phyloP scores from a whole-genome alignment of 2,797 vertebrate genomes.

The Manis crassicaudata region DNA sequence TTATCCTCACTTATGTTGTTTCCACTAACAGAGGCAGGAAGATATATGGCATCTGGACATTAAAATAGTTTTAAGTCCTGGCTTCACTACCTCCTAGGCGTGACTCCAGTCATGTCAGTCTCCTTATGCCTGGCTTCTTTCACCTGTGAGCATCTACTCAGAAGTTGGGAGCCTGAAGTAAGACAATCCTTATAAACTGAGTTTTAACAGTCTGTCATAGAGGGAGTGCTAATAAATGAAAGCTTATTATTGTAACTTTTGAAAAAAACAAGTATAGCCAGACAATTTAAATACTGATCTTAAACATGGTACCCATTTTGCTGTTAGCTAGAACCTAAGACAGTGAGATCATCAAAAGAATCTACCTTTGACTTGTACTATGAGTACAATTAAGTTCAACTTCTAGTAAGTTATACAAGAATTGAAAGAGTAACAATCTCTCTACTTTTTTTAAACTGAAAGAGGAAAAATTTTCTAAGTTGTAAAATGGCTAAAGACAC shows the following conservation, averaged over 20 bases:
- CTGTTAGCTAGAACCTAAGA: not conserved
- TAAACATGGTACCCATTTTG: not conserved
- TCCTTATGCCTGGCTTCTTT: not conserved
- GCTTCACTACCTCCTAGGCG: not conserved
- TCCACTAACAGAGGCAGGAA: not conserved
- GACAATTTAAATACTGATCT: not conserved
- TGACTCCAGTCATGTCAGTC: not conserved
- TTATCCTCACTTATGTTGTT: not conserved
- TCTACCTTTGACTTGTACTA: not conserved
- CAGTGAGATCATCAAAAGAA: not conserved
- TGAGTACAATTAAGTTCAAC: not conserved
- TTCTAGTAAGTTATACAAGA: not conserved
- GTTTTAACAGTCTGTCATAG: not conserved
- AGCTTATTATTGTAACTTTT: not conserved
- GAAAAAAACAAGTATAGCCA: not conserved
- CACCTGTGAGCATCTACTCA: not conserved
- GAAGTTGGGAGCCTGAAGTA: not conserved
- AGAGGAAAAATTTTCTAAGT: not conserved
- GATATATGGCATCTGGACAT: not conserved
- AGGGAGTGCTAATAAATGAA: not conserved
- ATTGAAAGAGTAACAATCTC: constrained; percentile 1
- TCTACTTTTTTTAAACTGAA: not conserved
- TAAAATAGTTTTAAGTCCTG: not conserved
- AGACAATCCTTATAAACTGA: not conserved
- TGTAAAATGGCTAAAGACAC: not conserved